Percentiles rank a stretch among this genome's conserved stretches.
Conservation (phyloP, 2,113 vertebrate genomes). For the Oncorhynchus mykiss region DNA sequence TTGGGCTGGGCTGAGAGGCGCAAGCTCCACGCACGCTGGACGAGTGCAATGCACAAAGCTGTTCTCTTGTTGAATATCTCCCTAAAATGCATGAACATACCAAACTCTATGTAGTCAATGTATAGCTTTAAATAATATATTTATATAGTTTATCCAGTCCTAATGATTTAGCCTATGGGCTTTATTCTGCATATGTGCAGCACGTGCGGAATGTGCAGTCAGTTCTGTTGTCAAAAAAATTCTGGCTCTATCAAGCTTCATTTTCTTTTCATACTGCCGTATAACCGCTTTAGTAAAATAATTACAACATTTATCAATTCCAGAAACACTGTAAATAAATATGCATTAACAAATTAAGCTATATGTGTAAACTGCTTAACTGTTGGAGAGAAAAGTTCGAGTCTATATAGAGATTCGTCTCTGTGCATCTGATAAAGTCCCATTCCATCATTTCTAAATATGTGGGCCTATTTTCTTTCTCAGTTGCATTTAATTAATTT, state of each 20-base stretch:
- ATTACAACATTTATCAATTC: constrained; percentile 5
- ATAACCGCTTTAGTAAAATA: neutral
- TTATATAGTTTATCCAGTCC: constrained; percentile 6
- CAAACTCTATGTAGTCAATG: neutral
- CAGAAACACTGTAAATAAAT: neutral
- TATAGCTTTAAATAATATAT: neutral
- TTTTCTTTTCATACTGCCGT: neutral
- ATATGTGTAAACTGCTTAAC: neutral
- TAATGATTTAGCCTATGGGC: neutral
- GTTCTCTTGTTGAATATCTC: neutral
- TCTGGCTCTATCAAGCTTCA: constrained; percentile 28
- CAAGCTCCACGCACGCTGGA: constrained; percentile 7
- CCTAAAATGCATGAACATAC: neutral
- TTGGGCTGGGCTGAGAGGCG: constrained; percentile 2
- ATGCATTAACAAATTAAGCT: too few relatives aligned
- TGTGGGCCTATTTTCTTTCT: neutral
- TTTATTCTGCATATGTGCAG: constrained; percentile 37
- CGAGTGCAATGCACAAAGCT: neutral
- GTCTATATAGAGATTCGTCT: neutral
- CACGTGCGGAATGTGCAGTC: constrained; percentile 42
- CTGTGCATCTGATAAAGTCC: neutral
- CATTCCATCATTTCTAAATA: neutral
- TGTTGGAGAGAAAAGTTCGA: neutral
- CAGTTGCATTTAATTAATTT: neutral
- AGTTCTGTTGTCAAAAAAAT: constrained; percentile 42